Evolutionary conservation across 1,140 invertebrate species (phyloP), one percentile per base, ranked within the genome.

Genomic region (Penaeus japonicus): DNA sequence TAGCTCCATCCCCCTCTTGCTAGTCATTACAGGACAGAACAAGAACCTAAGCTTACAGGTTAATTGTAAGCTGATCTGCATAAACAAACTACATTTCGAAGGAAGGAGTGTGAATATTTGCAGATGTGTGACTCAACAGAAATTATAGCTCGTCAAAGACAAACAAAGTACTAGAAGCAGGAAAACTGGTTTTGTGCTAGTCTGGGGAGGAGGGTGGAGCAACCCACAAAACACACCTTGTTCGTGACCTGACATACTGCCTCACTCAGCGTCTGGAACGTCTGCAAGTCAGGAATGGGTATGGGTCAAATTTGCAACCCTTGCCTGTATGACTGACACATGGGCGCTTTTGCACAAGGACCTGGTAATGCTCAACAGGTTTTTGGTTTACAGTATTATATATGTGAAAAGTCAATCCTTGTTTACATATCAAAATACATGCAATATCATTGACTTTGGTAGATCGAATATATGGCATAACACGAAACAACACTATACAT

Each of bases 161-260:
- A 55, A 24, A 30, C 22, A 82, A 57, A 82, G 20, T 30, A 82
- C 30, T n/a, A 55, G 27, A 82, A 82, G 79, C 24, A 57, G 18
- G 22, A 18, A 55, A 82, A 82, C n/a, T 47, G 47, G 47, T 47
- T 47, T 47, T 47, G 47, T 47, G 47, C 47, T 47, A 47, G 47
- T 47, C 47, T 81, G 53, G 57, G 70, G 39, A 73, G 35, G 53
- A 77, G 75, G 83, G 47, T 59, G 70, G 81, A 57, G 55, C 59
- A 65, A 77, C 85, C 85, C 85, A 10, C 30, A 30, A 27, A 47
- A 88, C 87, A 88, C 87, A 90, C 88, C 89, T 90, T 90, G 85
- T 59, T 91, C 22, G 86, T 91, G 83, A 90, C 82, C 70, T 89
- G 90, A 79, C 90, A 88, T 62, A 90, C 88, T 53, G 88, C 84